Evolutionary conservation across 1,140 invertebrate species (phyloP).

Genomic region (Drosophila quadrilineata): DNA sequence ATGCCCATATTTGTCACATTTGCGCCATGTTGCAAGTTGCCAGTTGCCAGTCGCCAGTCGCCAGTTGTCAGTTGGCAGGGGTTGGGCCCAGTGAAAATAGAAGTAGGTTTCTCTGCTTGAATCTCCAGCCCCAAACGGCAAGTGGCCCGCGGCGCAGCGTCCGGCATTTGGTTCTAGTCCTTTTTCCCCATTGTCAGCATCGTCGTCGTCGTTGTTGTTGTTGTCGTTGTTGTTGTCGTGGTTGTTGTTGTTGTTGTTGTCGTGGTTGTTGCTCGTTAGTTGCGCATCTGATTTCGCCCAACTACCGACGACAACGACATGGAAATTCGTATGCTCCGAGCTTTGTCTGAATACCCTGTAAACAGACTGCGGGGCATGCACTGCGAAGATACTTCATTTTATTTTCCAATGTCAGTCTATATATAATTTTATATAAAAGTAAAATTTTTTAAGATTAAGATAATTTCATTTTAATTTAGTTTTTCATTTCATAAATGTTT

Average conservation of each 20-base stretch:
- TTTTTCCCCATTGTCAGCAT: slow-evolving; percentile 20
- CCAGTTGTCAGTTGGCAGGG: no score
- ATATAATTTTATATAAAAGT: no score
- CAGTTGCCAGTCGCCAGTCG: no score
- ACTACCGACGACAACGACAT: slow-evolving; percentile 67
- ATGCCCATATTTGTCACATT: slow-evolving; percentile 80
- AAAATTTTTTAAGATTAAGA: no score
- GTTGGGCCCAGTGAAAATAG: no score
- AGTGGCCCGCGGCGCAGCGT: slow-evolving; percentile 38
- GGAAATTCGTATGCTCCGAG: slow-evolving; percentile 63
- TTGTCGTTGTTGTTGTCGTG: slow-evolving; percentile 44
- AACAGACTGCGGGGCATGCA: background rate
- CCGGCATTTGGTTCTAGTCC: slow-evolving; percentile 46
- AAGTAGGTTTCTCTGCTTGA: no score
- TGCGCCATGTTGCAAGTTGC: slow-evolving; percentile 79
- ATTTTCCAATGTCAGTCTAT: no score
- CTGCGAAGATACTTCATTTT: no score
- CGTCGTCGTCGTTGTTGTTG: slow-evolving; percentile 43
- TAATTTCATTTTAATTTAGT: no score
- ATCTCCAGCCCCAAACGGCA: background rate
- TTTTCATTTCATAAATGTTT: no score
- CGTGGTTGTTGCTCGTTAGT: slow-evolving; percentile 58
- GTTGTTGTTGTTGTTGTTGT: slow-evolving; percentile 18
- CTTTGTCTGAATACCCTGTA: slow-evolving; percentile 24
- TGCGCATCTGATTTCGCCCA: slow-evolving; percentile 78